phyloP scores from a whole-genome alignment of 2,888 invertebrate genomes.

The Clostera curtula region DNA sequence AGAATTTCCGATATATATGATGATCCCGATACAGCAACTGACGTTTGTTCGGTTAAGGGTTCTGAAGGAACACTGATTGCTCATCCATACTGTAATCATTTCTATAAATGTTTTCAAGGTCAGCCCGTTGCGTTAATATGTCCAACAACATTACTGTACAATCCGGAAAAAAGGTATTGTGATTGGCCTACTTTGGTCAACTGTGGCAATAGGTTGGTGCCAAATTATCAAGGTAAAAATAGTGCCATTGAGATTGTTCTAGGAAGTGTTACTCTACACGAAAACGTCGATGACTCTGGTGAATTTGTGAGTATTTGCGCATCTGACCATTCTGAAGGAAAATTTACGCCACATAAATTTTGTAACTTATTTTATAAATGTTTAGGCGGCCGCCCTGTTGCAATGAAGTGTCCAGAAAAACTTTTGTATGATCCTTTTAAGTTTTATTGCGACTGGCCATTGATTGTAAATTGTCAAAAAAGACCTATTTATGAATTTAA shows the following conservation, averaged over 20 bases:
- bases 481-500: constrained; percentile 1
- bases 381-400: not conserved
- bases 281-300: too few relatives aligned
- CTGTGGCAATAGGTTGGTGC: constrained; percentile 5
- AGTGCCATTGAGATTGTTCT: too few relatives aligned
- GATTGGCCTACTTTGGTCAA: constrained; percentile 5
- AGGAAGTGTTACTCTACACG: too few relatives aligned
- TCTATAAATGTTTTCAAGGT: constrained; percentile 2
- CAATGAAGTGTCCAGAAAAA: not conserved
- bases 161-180: constrained; percentile 1
- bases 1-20: constrained; percentile 6
- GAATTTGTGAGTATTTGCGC: too few relatives aligned
- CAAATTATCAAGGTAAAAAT: too few relatives aligned
- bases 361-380: constrained; percentile 6
- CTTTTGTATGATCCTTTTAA: constrained; percentile 2
- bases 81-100: constrained; percentile 4
- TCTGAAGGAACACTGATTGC: constrained; percentile 1
- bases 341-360: constrained; percentile 1
- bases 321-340: constrained; percentile 1
- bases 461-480: constrained; percentile 3
- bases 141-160: constrained; percentile 1
- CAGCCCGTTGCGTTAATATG: constrained; percentile 1
- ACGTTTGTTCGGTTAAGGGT: constrained; percentile 1
- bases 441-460: constrained; percentile 4
- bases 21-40: constrained; percentile 13